Base-by-base conservation (phyloP, 2,888 invertebrate species). In the Acrobasis suavella region DNA sequence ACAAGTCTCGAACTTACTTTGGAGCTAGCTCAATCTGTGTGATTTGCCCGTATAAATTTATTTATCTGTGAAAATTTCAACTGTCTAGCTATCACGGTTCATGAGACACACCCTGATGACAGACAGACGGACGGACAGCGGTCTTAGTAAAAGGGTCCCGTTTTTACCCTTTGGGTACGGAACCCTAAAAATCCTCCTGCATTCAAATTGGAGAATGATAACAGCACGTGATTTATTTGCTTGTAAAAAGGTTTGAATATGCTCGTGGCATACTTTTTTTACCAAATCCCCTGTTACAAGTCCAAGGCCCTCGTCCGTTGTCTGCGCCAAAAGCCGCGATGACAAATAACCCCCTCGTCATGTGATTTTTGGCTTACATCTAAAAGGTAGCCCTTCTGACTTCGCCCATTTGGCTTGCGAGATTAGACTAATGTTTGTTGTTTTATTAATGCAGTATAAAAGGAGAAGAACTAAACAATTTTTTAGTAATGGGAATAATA, bases 311-410 rank as follows among this genome's bases (percentile, higher is more conserved):
- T 51, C 66, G 49, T 55, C 42, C 56, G 58, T 50, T 59, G 59
- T 60, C 54, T 55, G 55, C 50, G 62, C 56, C 62, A 62, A 65
- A 64, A 65, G 64, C 64, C 62, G 42, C 58, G 63, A 63, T 68
- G 66, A 68, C 68, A 68, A 68, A 68, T 66, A 65, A 66, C 62
- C 39, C 3, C 22, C 59, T 42, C 17, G 32, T 46, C 58, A 46
- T 58, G 50, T 61, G 64, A 64, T 63, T 63, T 65, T 50, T 49
- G 54, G 46, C n/a, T 54, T 22, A 54, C 62, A 62, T 62, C 49
- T 55, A 54, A 61, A 42, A 15, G 46, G 50, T 16, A 52, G 39
- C 60, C 52, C 14, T 16, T 17, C 38, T 52, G 15, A 51, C 42
- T 51, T 42, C 51, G 17, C 39, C 22, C 42, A 56, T 46, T 56